Evolutionary conservation across 2,888 invertebrate species (phyloP), one percentile per base, ranked within the genome.

Genomic region (Agapostemon virescens): DNA sequence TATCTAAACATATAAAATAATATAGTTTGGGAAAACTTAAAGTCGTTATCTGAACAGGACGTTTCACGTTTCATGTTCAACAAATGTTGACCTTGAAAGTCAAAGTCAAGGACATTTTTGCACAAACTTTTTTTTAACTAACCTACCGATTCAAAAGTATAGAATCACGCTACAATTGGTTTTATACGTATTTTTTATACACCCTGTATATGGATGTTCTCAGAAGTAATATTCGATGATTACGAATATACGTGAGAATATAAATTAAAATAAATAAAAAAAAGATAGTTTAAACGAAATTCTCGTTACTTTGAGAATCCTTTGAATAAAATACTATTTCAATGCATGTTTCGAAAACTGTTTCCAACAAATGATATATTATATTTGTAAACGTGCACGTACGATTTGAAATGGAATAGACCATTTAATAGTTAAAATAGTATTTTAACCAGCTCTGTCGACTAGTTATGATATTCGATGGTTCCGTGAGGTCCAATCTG

Each of bases 401-500:
- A 49, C 0, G n/a, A 49, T 11, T 49, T 49, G 1, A n/a, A 49
- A 49, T n/a, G 11, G 1, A n/a, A 49, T 49, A n/a, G 9, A 33
- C 9, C 33, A 20, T 33, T 33, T 33, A 30, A 20, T 33, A 20
- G 17, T 61, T 17, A 3, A 61, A 61, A 61, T 20, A 30, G 20
- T 30, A 20, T 61, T 61, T 33, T 33, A 61, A 3, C n/a, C 33
- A 33, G 26, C 15, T 72, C 42, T 23, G 11, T 33, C 20, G n/a
- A 13, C 20, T 11, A 15, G 11, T 38, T 64, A 69, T 5, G n/a
- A 77, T 40, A 67, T 9, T 79, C 52, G 5, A 49, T 61, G 69
- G 30, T 71, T 66, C 33, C 17, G 77, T 36, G 66, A 20, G 40
- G 30, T 58, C 78, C 75, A 77, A 83, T 82, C 79, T 83, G 76